Conservation (phyloP, 2,888 invertebrate species). For the Drosophila paramelanica region DNA sequence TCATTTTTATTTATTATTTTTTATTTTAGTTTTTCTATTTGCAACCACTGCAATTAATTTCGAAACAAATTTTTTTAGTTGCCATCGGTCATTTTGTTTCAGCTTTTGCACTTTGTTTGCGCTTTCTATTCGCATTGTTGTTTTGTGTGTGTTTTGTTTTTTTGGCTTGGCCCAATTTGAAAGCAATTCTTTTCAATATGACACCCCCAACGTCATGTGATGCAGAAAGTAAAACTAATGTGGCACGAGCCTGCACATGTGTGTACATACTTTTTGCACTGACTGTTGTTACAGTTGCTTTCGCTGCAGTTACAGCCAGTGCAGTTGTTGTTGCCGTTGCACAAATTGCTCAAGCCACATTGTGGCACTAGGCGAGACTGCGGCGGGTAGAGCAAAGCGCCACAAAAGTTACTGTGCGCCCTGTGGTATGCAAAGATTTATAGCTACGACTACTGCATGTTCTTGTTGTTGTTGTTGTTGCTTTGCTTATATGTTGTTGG, state of each 20-base stretch:
- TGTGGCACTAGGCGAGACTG: constrained; percentile 55
- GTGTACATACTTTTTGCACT: constrained; percentile 49
- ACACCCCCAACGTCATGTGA: constrained; percentile 74
- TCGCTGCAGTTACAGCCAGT: constrained; percentile 16
- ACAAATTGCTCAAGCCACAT: constrained; percentile 77
- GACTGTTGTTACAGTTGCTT: constrained; percentile 45
- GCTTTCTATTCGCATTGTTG: constrained; percentile 23
- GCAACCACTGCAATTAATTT: constrained; percentile 72
- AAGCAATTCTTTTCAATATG: constrained; percentile 77
- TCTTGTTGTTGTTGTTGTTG: constrained; percentile 34
- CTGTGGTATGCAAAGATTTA: constrained; percentile 77
- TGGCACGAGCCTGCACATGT: constrained; percentile 35
- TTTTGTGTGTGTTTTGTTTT: constrained; percentile 19
- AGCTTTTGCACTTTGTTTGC: constrained; percentile 45
- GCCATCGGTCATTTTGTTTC: constrained; percentile 68
- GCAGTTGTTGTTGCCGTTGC: constrained; percentile 53
- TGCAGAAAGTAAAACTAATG: constrained; percentile 76
- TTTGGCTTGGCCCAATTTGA: constrained; percentile 70
- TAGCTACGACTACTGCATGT: constrained; percentile 65
- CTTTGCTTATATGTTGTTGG: constrained; percentile 24
- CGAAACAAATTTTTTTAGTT: constrained; percentile 60
- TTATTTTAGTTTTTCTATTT: constrained; percentile 16
- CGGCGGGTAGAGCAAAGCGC: constrained; percentile 31
- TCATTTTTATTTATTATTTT: constrained; percentile 6
- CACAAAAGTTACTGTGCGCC: constrained; percentile 66